Percentiles rank a stretch among this genome's conserved stretches.
These are phyloP conservation scores for Helicoverpa zea DNA, from an alignment of 1,140 invertebrate species.

Conservation along the genomic window DNA sequence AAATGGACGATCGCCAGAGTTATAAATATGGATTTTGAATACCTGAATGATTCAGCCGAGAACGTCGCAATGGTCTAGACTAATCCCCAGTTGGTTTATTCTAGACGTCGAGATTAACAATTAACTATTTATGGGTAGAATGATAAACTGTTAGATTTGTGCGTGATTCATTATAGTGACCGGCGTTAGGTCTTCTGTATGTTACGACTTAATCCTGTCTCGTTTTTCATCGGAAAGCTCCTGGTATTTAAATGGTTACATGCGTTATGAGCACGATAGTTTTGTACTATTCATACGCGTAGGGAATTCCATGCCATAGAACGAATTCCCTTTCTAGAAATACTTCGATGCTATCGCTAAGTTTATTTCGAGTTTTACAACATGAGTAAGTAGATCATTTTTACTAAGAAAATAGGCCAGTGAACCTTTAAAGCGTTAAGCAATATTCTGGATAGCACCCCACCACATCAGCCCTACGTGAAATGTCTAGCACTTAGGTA, in stretches of 20 bases:
- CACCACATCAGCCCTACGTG: neutral
- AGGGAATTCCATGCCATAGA: too few species aligned
- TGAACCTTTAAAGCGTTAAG: conserved; percentile 1
- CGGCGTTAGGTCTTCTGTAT: conserved; percentile 28
- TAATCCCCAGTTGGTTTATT: conserved; percentile 44
- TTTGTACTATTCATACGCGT: neutral
- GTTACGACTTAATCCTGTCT: conserved; percentile 31
- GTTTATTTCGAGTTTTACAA: too few species aligned
- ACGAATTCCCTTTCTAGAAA: too few species aligned
- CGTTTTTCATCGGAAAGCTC: conserved; percentile 15
- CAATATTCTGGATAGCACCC: conserved; percentile 1
- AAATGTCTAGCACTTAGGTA: neutral
- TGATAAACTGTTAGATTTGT: conserved; percentile 45
- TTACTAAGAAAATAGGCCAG: neutral
- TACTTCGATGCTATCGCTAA: too few species aligned
- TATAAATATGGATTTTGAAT: conserved; percentile 44
- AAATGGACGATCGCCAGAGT: conserved; percentile 41
- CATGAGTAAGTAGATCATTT: too few species aligned
- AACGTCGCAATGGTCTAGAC: conserved; percentile 25
- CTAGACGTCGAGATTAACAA: conserved; percentile 47
- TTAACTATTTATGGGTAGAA: conserved; percentile 47
- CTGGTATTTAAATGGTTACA: conserved; percentile 1
- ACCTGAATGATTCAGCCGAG: conserved; percentile 43
- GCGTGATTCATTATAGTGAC: conserved; percentile 37
- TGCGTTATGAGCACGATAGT: neutral